Evolutionary conservation across 1,140 invertebrate species (phyloP), one percentile per base, ranked within the genome.

Genomic region (Belonocnema kinseyi): DNA sequence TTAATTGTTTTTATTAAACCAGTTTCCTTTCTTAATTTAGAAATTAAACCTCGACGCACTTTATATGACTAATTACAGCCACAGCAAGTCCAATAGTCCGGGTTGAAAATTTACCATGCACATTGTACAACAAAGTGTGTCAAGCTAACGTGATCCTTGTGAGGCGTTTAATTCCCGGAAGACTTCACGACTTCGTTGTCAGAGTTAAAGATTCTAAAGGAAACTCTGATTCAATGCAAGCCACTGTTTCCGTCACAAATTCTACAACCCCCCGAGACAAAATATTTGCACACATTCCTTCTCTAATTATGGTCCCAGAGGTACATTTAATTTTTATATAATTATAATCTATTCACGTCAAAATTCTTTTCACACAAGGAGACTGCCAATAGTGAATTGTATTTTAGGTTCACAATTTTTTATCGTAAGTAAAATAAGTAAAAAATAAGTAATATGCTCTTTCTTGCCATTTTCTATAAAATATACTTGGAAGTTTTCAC

Each of bases 201-300:
- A 94, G 94, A 50, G 96, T 96, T 46, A 92, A 93, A 78, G 96
- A 97, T 90, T 95, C 95, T 72, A 94, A 94, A 86, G 96, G 96
- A 54, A 94, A 96, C 80, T 94, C 93, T 81, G 94, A 95, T 77
- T 94, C 93, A 70, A 95, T 96, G 87, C 93, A 95, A 79, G 96
- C 96, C 82, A 96, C 96, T 72, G 95, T 97, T 89, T 95, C 95
- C 50, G 96, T 95, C 66, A 97, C 96, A 40, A 96, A 96, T 89
- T 95, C 95, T 33, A 95, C 95, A 14, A 96, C 95, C 72, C 94
- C 95, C 26, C 92, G 94, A 82, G 95, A 95, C 86, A 94, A 94
- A 82, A 96, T 97, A 89, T 97, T 97, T 88, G 96, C 96, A n/a
- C 95, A 96, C 80, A 95, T 96, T 83, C 96, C 96, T 11, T 93